A percentile compares a stretch with the other conserved stretches of the same genome.
These are phyloP conservation scores for Arbacia lixula DNA, from an alignment of 53 echinoderm and acorn worm species.

Conservation along the genomic window DNA sequence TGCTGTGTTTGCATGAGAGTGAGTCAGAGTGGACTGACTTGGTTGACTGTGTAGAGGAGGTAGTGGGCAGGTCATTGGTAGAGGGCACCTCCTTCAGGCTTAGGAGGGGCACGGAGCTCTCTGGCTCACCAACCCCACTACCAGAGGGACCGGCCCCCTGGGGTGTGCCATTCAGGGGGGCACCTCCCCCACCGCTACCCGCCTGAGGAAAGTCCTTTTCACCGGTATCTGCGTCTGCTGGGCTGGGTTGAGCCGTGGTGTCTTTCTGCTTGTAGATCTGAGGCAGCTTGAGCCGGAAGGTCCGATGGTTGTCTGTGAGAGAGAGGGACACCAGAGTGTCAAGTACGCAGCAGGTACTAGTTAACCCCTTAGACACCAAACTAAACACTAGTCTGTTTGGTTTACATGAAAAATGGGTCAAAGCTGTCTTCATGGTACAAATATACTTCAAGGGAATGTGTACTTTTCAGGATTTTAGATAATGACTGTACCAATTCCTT, in stretches of 20 bases:
- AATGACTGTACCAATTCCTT: too few relatives aligned
- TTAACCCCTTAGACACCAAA: background rate
- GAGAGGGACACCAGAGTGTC: background rate
- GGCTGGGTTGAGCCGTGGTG: constrained; percentile 1
- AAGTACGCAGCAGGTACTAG: too few relatives aligned
- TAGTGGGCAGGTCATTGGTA: constrained; percentile 44
- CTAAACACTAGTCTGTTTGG: too few relatives aligned
- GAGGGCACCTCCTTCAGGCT: constrained; percentile 60
- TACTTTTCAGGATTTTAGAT: too few relatives aligned
- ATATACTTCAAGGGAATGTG: too few relatives aligned
- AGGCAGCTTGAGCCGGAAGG: constrained; percentile 91
- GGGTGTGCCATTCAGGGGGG: background rate
- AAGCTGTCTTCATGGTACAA: too few relatives aligned
- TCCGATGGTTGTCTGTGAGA: constrained; percentile 90
- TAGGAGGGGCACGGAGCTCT: constrained; percentile 84
- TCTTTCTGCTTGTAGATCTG: constrained; percentile 82
- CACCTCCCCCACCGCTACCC: constrained; percentile 48
- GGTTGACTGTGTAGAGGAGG: constrained; percentile 56
- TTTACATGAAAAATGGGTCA: too few relatives aligned
- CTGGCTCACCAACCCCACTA: constrained; percentile 52
- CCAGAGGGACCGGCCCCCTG: constrained; percentile 15
- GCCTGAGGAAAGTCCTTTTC: constrained; percentile 54
- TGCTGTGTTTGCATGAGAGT: constrained; percentile 18
- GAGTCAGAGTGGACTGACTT: constrained; percentile 55
- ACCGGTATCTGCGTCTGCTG: constrained; percentile 17